Evolutionary conservation across 30 jellyfish, hydroid and myxozoan species (phyloP), one percentile per base, ranked within the genome.

Genomic region (Chrysaora quinquecirrha): DNA sequence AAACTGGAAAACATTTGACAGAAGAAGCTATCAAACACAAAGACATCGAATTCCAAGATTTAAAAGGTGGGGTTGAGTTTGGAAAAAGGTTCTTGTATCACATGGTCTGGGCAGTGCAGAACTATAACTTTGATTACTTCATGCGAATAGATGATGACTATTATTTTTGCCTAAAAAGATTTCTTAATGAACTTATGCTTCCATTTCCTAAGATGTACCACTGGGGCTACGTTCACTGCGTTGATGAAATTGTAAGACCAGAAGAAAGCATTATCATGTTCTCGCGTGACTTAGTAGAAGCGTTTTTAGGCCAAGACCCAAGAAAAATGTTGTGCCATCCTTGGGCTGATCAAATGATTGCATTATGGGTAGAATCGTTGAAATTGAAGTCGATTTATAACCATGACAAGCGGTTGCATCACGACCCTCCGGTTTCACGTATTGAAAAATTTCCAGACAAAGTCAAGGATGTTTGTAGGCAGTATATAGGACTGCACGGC

Each of bases 261-360:
- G 98, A 90, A 67, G 96, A 84, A 34, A 90, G 98, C 66, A 25
- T 86, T 24, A 90, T 90, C 4, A 20, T 90, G 31, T 48, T 90
- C 16, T 90, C 98, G 16, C 76, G 87, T 30, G 98, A 90, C 73
- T 49, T 90, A 22, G 90, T 85, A 11, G 87, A 76, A 65, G 31
- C 71, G 24, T 90, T 90, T 64, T 76, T 90, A 1, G 58, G 80
- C 24, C 98, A 90, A 54, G 83, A 77, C 65, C 89, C 96, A 0
- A 24, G 23, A 9, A 25, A 25, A n/a, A 52, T 90, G 31, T 34
- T 47, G 32, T 85, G 98, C 83, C 98, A 90, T 58, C 96, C 96
- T 0, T 75, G 88, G 89, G 98, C 96, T 16, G 98, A 90, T 71
- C 98, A 90, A 47, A 75, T 78, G 94, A 90, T 90, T 9, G 98